Percentiles rank a stretch among this genome's conserved stretches.
These are phyloP conservation scores for Falcunculus frontatus DNA, from an alignment of 2,113 vertebrate genomes.

Conservation along the genomic window DNA sequence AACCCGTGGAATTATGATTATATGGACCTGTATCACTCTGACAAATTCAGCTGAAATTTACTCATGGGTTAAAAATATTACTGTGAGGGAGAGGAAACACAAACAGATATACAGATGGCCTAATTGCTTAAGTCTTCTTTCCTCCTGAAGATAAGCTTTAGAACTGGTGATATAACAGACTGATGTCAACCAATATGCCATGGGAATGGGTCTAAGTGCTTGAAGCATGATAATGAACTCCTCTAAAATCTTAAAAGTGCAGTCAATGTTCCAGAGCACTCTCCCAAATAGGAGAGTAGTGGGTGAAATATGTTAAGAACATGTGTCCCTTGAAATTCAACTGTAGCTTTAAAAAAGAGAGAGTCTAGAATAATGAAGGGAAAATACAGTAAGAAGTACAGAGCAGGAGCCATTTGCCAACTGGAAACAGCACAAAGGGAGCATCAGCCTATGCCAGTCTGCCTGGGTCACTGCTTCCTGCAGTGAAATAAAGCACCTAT, in stretches of 20 bases:
- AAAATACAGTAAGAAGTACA: background rate
- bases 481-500: background rate
- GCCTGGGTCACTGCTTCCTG: background rate
- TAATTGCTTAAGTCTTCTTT: background rate
- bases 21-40: background rate
- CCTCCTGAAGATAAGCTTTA: background rate
- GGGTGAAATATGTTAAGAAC: background rate
- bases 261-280: conserved; percentile 30
- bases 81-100: background rate
- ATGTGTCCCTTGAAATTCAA: conserved; percentile 6
- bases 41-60: background rate
- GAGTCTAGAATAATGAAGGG: background rate
- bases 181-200: background rate
- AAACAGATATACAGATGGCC: background rate
- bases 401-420: conserved; percentile 21
- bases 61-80: background rate
- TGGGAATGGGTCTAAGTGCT: background rate
- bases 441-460: background rate
- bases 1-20: background rate
- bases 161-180: background rate
- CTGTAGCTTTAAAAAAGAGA: background rate
- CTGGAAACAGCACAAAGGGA: background rate
- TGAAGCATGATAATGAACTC: background rate
- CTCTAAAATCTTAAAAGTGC: background rate
- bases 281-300: conserved; percentile 18